A percentile compares a stretch with the other conserved stretches of the same genome.
Conservation (phyloP, 2,797 vertebrate species). For the Carcharodon carcharias region DNA sequence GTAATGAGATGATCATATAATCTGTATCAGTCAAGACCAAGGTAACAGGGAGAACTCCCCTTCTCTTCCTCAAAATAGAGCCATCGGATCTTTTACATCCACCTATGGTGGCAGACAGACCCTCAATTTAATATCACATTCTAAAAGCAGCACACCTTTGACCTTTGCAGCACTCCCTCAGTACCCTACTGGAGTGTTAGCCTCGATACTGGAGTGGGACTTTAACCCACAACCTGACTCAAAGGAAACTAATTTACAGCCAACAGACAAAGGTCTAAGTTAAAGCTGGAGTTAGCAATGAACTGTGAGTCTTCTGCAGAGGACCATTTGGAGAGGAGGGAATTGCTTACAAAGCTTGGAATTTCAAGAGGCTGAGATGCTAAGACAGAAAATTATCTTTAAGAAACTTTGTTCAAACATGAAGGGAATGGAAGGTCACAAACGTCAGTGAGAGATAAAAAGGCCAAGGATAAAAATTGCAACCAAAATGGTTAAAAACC, state of each 20-base stretch:
- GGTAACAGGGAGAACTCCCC: background rate
- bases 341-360: background rate
- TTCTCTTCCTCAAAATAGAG: background rate
- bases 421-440: background rate
- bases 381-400: background rate
- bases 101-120: background rate
- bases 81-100: background rate
- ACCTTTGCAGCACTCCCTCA: background rate
- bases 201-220: background rate
- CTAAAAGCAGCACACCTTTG: background rate
- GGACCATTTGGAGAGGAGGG: background rate
- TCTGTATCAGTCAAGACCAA: background rate
- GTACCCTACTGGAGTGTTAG: background rate
- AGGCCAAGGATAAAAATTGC: background rate
- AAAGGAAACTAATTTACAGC: background rate
- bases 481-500: background rate
- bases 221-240: background rate
- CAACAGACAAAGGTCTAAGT: background rate
- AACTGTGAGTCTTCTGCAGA: background rate
- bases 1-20: background rate
- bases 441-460: background rate
- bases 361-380: background rate
- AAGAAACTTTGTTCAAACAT: background rate
- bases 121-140: background rate
- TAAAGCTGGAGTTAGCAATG: background rate